Conservation (phyloP, 2,888 invertebrate genomes). For the Thereva nobilitata region DNA sequence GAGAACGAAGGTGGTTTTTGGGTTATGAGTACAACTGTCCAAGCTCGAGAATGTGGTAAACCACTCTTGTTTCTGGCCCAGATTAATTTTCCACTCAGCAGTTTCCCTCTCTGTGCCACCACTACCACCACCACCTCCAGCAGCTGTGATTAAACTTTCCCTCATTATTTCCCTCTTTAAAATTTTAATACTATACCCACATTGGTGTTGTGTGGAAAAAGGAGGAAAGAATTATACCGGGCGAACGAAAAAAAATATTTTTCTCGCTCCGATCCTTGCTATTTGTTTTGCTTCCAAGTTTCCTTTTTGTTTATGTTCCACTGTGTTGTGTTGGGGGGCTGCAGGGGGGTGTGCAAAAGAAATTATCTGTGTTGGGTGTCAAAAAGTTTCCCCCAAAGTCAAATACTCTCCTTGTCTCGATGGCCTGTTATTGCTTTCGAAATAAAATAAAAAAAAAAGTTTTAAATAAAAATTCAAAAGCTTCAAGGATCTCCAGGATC, state of each 20-base stretch:
- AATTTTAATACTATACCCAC: conserved; percentile 29
- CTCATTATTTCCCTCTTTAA: conserved; percentile 32
- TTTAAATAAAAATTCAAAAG: conserved; percentile 15
- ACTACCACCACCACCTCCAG: not conserved
- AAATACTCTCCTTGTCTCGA: conserved; percentile 17
- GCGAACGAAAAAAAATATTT: too few relatives aligned
- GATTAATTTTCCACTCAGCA: conserved; percentile 28
- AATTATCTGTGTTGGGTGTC: conserved; percentile 16
- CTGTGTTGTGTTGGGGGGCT: not conserved
- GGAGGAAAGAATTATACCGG: conserved; percentile 1
- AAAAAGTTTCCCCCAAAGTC: conserved; percentile 23
- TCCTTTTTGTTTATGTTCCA: too few relatives aligned
- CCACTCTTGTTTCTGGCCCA: conserved; percentile 3
- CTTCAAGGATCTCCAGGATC: too few relatives aligned
- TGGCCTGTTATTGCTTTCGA: conserved; percentile 14
- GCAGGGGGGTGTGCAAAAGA: conserved; percentile 12
- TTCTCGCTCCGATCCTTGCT: too few relatives aligned
- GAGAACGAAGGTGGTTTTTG: not conserved
- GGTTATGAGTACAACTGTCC: conserved; percentile 19
- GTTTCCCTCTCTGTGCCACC: not conserved
- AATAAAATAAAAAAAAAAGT: conserved; percentile 6
- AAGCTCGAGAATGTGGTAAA: conserved; percentile 18
- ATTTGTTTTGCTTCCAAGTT: too few relatives aligned
- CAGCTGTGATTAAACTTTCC: conserved; percentile 33
- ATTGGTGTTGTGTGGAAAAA: conserved; percentile 3